A percentile compares a stretch with the other conserved stretches of the same genome.
These are phyloP conservation scores for Dipodomys merriami DNA, from an alignment of 2,113 vertebrate genomes.

Conservation along the genomic window DNA sequence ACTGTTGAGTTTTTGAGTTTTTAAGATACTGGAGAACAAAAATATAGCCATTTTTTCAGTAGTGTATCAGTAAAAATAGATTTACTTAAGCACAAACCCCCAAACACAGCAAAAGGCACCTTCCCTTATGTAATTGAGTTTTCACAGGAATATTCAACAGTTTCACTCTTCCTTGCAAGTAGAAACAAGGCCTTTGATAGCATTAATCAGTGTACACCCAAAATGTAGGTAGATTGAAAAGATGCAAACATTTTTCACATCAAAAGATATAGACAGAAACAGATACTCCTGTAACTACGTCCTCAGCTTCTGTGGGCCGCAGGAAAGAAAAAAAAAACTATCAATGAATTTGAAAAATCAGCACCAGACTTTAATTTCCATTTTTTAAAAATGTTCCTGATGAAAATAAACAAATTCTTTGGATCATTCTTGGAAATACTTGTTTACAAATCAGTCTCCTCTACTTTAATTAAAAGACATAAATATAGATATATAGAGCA, in stretches of 20 bases:
- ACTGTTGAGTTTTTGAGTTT: not conserved
- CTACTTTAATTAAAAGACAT: not conserved
- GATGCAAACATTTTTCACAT: not conserved
- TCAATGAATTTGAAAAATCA: not conserved
- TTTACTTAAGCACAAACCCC: not conserved
- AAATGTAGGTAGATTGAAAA: not conserved
- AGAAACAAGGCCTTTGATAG: not conserved
- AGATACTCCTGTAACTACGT: too few relatives aligned
- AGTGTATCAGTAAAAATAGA: not conserved
- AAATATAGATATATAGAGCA: not conserved
- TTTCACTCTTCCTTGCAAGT: not conserved
- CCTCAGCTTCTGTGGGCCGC: not conserved
- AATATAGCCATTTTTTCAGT: not conserved
- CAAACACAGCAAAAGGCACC: not conserved
- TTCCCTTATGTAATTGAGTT: not conserved
- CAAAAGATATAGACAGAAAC: not conserved
- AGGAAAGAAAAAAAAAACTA: not conserved
- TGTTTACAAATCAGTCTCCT: slow-evolving; percentile 30
- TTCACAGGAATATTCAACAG: not conserved
- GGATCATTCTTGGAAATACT: not conserved
- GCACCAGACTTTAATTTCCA: slow-evolving; percentile 10
- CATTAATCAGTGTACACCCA: not conserved
- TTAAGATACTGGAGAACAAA: not conserved
- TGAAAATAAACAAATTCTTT: slow-evolving; percentile 37
- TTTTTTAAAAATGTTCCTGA: not conserved